phyloP scores from a whole-genome alignment of 2,797 vertebrate genomes.

The Tadarida brasiliensis region DNA sequence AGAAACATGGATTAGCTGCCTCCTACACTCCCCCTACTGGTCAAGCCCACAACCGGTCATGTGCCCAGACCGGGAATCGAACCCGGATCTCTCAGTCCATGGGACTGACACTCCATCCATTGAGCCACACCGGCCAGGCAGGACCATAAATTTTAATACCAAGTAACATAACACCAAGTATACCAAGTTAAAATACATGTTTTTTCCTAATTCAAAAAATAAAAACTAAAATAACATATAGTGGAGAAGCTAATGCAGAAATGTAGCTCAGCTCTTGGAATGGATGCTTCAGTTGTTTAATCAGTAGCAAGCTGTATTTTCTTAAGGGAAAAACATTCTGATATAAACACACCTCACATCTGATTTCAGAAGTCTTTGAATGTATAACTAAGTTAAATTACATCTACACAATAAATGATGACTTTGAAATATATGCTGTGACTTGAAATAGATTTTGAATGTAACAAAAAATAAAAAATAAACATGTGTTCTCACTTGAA shows the following conservation, averaged over 20 bases:
- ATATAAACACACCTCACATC: background rate
- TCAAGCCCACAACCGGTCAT: no score
- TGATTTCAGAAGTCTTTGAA: background rate
- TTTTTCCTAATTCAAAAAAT: slow-evolving; percentile 14
- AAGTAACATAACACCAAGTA: background rate
- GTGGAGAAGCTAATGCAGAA: background rate
- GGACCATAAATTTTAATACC: background rate
- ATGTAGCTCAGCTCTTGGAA: background rate
- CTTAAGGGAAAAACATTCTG: background rate
- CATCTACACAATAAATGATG: background rate
- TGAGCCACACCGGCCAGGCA: no score
- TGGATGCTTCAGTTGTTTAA: background rate
- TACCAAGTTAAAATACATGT: slow-evolving; percentile 11
- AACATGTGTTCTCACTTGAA: background rate
- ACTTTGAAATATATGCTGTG: background rate
- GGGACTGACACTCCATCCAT: no score
- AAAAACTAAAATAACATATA: background rate
- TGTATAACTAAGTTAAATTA: background rate
- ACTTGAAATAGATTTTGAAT: background rate
- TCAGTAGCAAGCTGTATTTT: background rate
- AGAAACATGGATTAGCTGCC: no score
- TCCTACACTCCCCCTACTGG: no score
- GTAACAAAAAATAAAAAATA: background rate
- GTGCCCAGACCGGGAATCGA: no score
- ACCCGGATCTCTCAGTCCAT: no score